These are phyloP conservation scores for Cantharis rustica DNA, from an alignment of 2,888 invertebrate species.

Conservation along the genomic window DNA sequence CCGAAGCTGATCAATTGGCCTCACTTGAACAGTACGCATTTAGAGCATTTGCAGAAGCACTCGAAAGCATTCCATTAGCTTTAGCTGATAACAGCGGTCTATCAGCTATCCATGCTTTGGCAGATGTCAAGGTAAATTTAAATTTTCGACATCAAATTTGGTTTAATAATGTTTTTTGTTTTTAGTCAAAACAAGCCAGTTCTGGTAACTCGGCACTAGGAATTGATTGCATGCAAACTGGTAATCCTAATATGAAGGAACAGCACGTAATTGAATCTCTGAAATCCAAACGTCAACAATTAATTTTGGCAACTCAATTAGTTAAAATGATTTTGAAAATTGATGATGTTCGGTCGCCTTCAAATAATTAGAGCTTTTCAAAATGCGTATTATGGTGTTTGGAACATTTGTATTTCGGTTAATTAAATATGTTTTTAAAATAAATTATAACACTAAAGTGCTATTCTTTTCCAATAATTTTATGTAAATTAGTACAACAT, in stretches of 20 bases:
- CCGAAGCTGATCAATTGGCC: constrained; percentile 84
- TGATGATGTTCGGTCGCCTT: constrained; percentile 82
- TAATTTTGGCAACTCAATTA: constrained; percentile 93
- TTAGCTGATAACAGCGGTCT: constrained; percentile 96
- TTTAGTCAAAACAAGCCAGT: constrained; percentile 75
- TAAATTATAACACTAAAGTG: too few relatives aligned
- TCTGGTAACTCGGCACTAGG: constrained; percentile 88
- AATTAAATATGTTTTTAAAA: too few relatives aligned
- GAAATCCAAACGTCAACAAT: constrained; percentile 96
- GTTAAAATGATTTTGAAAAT: constrained; percentile 99
- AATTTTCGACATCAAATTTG: neutral
- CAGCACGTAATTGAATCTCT: constrained; percentile 97
- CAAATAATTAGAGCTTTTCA: constrained; percentile 32
- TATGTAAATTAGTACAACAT: too few relatives aligned
- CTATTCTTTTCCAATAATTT: too few relatives aligned
- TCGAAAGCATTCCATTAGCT: constrained; percentile 93
- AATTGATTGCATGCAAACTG: constrained; percentile 91
- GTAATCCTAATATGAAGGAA: constrained; percentile 85
- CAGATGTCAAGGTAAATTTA: constrained; percentile 74
- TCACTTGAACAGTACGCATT: constrained; percentile 97
- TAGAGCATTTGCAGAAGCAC: constrained; percentile 92
- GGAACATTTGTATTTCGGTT: too few relatives aligned
- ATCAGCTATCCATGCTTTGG: constrained; percentile 88
- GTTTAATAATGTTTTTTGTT: constrained; percentile 13
- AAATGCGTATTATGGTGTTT: neutral